Percentiles rank a stretch among this genome's conserved stretches.
phyloP scores from a whole-genome alignment of 2,797 vertebrate species.

The Paedocypris micromegethes region DNA sequence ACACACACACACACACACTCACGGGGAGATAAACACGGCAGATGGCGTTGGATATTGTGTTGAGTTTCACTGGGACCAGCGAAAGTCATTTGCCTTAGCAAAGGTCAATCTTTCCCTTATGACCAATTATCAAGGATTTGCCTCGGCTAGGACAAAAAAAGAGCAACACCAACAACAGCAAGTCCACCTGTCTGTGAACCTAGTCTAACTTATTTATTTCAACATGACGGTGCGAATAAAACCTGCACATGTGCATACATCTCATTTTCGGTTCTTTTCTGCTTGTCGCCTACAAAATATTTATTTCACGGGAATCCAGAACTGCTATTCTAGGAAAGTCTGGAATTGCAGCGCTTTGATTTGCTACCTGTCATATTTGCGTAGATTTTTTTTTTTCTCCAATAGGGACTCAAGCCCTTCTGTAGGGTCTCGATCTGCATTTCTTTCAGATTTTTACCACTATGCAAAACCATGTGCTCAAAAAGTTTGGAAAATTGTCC shows the following conservation, averaged over 20 bases:
- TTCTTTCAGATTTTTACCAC: no score
- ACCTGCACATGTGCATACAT: constrained; percentile 8
- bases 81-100: constrained; percentile 60
- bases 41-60: constrained; percentile 65
- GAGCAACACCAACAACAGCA: constrained; percentile 36
- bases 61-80: constrained; percentile 59
- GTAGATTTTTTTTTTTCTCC: no score
- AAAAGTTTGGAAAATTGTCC: no score
- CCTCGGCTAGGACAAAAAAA: constrained; percentile 52
- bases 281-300: constrained; percentile 14
- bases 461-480: no score
- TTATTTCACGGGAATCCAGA: not conserved
- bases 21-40: constrained; percentile 55
- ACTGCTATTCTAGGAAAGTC: constrained; percentile 32
- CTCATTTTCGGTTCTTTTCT: constrained; percentile 18
- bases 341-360: not conserved
- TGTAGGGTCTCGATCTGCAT: no score
- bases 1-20: constrained; percentile 17
- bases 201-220: constrained; percentile 30
- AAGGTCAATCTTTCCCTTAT: constrained; percentile 66
- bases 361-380: no score
- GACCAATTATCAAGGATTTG: constrained; percentile 77
- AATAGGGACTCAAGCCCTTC: no score
- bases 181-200: constrained; percentile 54
- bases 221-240: constrained; percentile 9